Conservation (phyloP, 2,888 invertebrate species). For the Caenorhabditis japonica region DNA sequence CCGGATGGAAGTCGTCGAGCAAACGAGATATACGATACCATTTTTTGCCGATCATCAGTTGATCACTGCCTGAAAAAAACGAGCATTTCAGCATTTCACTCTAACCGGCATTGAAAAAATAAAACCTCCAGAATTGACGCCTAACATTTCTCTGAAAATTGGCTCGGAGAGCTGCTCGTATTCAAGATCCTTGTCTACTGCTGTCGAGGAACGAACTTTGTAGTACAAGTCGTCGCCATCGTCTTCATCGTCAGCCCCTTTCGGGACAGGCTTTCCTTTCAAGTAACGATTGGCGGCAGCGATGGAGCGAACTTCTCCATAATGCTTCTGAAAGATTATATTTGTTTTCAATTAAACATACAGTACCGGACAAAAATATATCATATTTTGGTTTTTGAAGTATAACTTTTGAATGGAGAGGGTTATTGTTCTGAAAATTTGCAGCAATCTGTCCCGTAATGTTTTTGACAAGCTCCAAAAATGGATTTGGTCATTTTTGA, state of each 20-base stretch:
- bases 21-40: conserved; percentile 44
- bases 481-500: too few relatives aligned
- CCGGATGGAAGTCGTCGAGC: conserved; percentile 77
- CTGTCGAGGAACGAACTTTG: background rate
- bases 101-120: background rate
- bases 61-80: conserved; percentile 40
- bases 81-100: too few relatives aligned
- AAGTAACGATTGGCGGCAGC: conserved; percentile 3
- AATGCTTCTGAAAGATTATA: conserved; percentile 6
- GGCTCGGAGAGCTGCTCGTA: conserved; percentile 32
- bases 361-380: too few relatives aligned
- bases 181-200: conserved; percentile 18
- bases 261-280: conserved; percentile 16
- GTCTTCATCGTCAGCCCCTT: conserved; percentile 17
- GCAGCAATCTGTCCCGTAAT: too few relatives aligned
- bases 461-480: too few relatives aligned
- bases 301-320: conserved; percentile 5
- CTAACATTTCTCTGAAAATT: conserved; percentile 20
- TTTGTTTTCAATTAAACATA: background rate
- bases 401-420: too few relatives aligned
- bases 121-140: conserved; percentile 9
- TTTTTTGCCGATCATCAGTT: conserved; percentile 39
- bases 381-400: too few relatives aligned
- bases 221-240: background rate
- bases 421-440: too few relatives aligned